These are phyloP conservation scores for Electrophaes corylata DNA, from an alignment of 2,888 invertebrate genomes.

Conservation along the genomic window DNA sequence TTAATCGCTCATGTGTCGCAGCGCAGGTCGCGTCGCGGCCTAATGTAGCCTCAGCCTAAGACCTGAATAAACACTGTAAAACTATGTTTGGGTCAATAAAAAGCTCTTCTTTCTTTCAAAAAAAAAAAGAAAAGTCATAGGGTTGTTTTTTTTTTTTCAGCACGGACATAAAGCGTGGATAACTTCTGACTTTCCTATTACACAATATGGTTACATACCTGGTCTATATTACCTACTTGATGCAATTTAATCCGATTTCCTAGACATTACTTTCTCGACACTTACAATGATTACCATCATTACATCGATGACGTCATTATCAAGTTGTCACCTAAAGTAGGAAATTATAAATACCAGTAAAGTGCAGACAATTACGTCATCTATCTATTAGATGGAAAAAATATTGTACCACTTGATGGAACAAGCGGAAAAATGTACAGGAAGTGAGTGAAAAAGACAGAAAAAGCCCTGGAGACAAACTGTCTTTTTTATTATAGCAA, in stretches of 20 bases:
- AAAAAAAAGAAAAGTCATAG: too few relatives aligned
- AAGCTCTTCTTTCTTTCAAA: too few relatives aligned
- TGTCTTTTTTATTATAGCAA: too few relatives aligned
- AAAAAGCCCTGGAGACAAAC: too few relatives aligned
- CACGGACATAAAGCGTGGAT: not conserved
- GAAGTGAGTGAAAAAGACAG: too few relatives aligned
- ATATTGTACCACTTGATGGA: not conserved
- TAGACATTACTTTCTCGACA: conserved; percentile 15
- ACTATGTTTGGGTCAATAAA: too few relatives aligned
- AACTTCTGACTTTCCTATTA: not conserved
- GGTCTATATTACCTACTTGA: not conserved
- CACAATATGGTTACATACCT: conserved; percentile 9
- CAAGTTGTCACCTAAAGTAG: conserved; percentile 35
- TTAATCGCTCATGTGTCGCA: too few relatives aligned
- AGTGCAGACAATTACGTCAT: not conserved
- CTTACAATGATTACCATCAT: conserved; percentile 30
- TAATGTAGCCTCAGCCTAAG: too few relatives aligned
- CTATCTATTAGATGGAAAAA: not conserved
- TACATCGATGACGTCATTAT: conserved; percentile 36
- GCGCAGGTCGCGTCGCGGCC: too few relatives aligned
- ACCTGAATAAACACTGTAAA: too few relatives aligned
- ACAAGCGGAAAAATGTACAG: too few relatives aligned
- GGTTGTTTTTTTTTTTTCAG: not conserved
- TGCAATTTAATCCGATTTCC: conserved; percentile 21
- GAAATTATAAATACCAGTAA: conserved; percentile 27